Conservation (phyloP, 2,888 invertebrate genomes). For the Xestia c-nigrum region DNA sequence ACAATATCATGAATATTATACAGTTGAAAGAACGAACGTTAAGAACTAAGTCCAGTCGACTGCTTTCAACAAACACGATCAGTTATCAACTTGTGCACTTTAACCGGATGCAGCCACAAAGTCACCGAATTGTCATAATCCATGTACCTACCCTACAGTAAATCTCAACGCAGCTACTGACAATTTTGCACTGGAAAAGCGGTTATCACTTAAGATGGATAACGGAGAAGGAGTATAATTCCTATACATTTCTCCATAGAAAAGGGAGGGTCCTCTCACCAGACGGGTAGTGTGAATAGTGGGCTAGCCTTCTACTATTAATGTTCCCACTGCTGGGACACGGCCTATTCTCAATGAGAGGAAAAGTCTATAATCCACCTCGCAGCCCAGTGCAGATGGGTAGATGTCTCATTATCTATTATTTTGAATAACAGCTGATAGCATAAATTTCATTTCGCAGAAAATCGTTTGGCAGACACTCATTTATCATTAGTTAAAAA, state of each 20-base stretch:
- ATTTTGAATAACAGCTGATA: no score
- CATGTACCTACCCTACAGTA: not conserved
- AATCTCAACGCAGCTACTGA: not conserved
- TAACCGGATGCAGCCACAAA: not conserved
- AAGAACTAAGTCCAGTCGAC: not conserved
- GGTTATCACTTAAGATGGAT: no score
- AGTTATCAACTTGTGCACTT: not conserved
- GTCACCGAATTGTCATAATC: not conserved
- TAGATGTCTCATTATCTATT: no score
- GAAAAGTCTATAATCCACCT: no score
- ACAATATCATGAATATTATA: not conserved
- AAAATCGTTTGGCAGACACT: no score
- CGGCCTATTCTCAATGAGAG: no score
- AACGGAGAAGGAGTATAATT: not conserved
- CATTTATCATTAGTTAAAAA: no score
- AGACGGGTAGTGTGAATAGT: not conserved
- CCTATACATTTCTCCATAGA: not conserved
- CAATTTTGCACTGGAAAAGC: not conserved
- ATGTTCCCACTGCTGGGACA: no score
- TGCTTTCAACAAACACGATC: not conserved
- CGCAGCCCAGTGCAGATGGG: no score
- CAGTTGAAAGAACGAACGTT: not conserved
- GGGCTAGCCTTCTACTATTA: not conserved
- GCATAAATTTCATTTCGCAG: no score
- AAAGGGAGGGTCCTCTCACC: not conserved